These are phyloP conservation scores for Therioaphis trifolii DNA, from an alignment of 2,888 invertebrate species.

Conservation along the genomic window DNA sequence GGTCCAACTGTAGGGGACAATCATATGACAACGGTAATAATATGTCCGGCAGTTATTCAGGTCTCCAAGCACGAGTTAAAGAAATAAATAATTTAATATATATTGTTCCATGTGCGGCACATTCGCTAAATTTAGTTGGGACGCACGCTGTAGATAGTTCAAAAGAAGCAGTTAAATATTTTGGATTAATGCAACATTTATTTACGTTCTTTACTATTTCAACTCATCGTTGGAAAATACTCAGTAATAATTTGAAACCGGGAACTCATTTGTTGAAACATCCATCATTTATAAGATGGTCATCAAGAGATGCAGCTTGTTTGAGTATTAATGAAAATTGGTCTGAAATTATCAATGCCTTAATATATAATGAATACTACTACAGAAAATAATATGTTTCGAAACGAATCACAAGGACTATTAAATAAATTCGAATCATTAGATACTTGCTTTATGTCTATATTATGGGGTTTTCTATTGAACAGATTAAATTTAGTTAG, in stretches of 20 bases:
- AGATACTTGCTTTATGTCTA: conserved; percentile 40
- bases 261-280: conserved; percentile 20
- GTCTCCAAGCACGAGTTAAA: too few relatives aligned
- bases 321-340: conserved; percentile 33
- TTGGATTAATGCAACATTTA: conserved; percentile 43
- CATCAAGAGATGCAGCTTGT: too few relatives aligned
- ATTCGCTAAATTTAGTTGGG: too few relatives aligned
- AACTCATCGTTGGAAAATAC: conserved; percentile 42
- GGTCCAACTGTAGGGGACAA: too few relatives aligned
- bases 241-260: conserved; percentile 25
- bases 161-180: conserved; percentile 30
- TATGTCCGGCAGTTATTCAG: too few relatives aligned
- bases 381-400: conserved; percentile 34
- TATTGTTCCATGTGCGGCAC: too few relatives aligned
- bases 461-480: conserved; percentile 53
- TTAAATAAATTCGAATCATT: conserved; percentile 32
- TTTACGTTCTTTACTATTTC: conserved; percentile 41
- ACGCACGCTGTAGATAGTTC: conserved; percentile 41
- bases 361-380: conserved; percentile 16
- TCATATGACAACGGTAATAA: too few relatives aligned
- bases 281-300: conserved; percentile 14
- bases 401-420: conserved; percentile 39
- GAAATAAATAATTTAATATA: too few relatives aligned
- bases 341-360: conserved; percentile 23
- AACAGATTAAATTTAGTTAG: conserved; percentile 43